Evolutionary conservation across 1,140 invertebrate species (phyloP).

Genomic region (Drosophila tani): DNA sequence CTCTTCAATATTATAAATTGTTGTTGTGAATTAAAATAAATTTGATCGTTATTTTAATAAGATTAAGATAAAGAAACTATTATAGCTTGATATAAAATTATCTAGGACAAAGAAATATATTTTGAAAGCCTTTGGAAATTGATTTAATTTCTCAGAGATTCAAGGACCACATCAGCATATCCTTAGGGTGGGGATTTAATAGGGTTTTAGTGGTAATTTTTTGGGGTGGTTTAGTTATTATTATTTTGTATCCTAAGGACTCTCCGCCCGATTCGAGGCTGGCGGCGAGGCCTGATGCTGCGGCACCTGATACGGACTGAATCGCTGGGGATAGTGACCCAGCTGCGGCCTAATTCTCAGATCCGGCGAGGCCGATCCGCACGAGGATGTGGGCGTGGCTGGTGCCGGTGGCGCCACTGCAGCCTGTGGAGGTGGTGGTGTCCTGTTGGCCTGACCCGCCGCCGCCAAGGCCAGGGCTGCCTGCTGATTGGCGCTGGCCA

Average conservation of each 20-base stretch:
- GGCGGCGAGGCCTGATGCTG: conserved; percentile 74
- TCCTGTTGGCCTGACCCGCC: conserved; percentile 63
- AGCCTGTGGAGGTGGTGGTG: conserved; percentile 58
- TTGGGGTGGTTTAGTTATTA: conserved; percentile 20
- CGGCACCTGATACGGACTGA: conserved; percentile 84
- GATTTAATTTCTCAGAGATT: neutral
- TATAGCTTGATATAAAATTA: too few relatives aligned
- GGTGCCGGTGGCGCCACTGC: conserved; percentile 56
- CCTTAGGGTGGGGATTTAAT: conserved; percentile 10
- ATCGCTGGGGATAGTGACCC: conserved; percentile 79
- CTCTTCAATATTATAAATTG: neutral
- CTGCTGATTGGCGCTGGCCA: conserved; percentile 82
- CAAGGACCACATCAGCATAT: neutral
- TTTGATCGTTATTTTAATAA: too few relatives aligned
- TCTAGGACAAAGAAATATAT: neutral
- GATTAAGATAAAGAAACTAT: too few relatives aligned
- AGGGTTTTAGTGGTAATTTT: conserved; percentile 8
- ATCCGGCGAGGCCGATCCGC: conserved; percentile 79
- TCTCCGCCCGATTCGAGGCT: conserved; percentile 60
- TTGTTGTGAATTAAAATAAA: too few relatives aligned
- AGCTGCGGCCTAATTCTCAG: conserved; percentile 65
- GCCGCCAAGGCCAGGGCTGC: conserved; percentile 76
- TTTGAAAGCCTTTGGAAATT: neutral
- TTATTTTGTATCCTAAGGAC: conserved; percentile 48
- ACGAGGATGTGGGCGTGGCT: conserved; percentile 73